These are phyloP conservation scores for Drosophila trapezifrons DNA, from an alignment of 1,140 invertebrate genomes.

Conservation along the genomic window DNA sequence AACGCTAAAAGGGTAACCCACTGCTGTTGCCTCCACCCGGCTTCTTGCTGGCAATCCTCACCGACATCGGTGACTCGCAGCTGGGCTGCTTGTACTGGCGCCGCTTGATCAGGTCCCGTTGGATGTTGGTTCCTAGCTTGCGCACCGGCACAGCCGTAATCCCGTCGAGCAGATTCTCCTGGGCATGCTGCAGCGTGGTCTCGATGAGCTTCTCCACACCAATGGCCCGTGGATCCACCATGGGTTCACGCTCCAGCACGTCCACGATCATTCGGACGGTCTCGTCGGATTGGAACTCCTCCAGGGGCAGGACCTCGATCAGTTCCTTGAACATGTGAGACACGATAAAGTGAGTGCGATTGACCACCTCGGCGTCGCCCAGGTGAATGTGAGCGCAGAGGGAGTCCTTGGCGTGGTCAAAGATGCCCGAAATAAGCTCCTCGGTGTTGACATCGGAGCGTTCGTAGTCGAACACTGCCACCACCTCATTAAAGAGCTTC, in stretches of 20 bases:
- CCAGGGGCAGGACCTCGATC: slow-evolving; percentile 74
- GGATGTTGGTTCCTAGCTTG: slow-evolving; percentile 52
- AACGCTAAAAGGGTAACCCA: slow-evolving; percentile 48
- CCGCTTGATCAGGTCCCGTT: slow-evolving; percentile 56
- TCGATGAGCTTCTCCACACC: slow-evolving; percentile 64
- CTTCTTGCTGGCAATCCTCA: slow-evolving; percentile 67
- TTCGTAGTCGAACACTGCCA: slow-evolving; percentile 73
- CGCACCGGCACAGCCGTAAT: slow-evolving; percentile 71
- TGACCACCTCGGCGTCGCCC: slow-evolving; percentile 44
- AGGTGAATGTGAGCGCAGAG: slow-evolving; percentile 28
- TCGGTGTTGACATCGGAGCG: slow-evolving; percentile 75
- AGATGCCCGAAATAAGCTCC: slow-evolving; percentile 73
- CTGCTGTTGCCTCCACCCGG: not conserved
- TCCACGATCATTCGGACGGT: slow-evolving; percentile 65
- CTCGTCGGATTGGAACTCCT: slow-evolving; percentile 71
- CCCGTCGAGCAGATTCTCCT: slow-evolving; percentile 70
- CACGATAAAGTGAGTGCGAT: slow-evolving; percentile 68
- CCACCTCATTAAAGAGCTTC: slow-evolving; percentile 74
- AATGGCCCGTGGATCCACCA: slow-evolving; percentile 72
- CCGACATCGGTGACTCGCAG: slow-evolving; percentile 61
- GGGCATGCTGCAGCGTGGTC: slow-evolving; percentile 56
- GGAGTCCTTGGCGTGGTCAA: slow-evolving; percentile 72
- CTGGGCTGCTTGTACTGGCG: slow-evolving; percentile 54
- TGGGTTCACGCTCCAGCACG: slow-evolving; percentile 65
- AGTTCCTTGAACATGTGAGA: slow-evolving; percentile 75